Percentiles rank a stretch among this genome's conserved stretches.
phyloP scores from a whole-genome alignment of 2,888 invertebrate genomes.

The Sinotaia quadrata region DNA sequence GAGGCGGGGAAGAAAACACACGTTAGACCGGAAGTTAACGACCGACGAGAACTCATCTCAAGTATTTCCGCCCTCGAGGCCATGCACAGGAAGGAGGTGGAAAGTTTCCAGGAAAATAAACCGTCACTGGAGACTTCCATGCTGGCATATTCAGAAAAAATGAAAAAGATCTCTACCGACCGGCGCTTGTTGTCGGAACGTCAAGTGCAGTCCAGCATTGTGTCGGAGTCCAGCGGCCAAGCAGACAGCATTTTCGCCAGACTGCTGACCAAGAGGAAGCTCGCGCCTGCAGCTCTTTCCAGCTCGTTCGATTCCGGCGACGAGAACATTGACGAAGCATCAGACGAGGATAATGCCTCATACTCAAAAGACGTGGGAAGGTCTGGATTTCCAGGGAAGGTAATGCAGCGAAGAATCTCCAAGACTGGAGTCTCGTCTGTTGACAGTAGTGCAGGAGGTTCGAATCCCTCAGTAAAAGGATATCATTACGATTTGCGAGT shows the following conservation, averaged over 20 bases:
- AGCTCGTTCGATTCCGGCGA: too few species aligned
- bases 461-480: too few species aligned
- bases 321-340: too few species aligned
- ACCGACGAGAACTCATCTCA: background rate
- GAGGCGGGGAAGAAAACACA: slow-evolving; percentile 27
- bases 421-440: too few species aligned
- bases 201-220: background rate
- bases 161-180: slow-evolving; percentile 27
- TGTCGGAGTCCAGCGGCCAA: background rate
- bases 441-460: too few species aligned
- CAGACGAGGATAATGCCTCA: too few species aligned
- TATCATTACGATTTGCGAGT: too few species aligned
- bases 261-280: too few species aligned
- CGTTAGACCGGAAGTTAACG: background rate
- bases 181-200: background rate
- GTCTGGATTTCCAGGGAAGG: too few species aligned
- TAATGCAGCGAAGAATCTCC: too few species aligned
- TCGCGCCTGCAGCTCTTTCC: too few species aligned
- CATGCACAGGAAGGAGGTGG: slow-evolving; percentile 29
- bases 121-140: slow-evolving; percentile 26
- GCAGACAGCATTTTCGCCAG: background rate
- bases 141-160: slow-evolving; percentile 31
- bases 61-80: slow-evolving; percentile 12
- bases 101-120: background rate
- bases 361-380: too few species aligned